These are phyloP conservation scores for Orchestes rusci DNA, from an alignment of 2,888 invertebrate species.

Conservation along the genomic window DNA sequence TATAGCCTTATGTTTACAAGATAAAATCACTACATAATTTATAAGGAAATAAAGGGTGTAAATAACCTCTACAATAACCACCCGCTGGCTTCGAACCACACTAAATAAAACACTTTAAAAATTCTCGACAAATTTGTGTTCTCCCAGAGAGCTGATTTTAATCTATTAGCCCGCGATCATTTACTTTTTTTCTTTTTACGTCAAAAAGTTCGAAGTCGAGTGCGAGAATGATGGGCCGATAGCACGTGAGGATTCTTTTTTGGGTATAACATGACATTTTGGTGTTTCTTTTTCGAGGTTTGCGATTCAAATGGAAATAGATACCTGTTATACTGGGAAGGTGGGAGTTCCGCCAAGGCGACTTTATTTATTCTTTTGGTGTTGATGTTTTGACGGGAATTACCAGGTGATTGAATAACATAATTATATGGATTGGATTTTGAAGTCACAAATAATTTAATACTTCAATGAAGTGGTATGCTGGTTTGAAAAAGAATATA, in stretches of 20 bases:
- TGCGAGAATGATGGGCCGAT: conserved; percentile 12
- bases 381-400: too few relatives aligned
- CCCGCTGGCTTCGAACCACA: conserved; percentile 37
- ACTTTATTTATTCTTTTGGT: too few relatives aligned
- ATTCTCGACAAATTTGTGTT: conserved; percentile 42
- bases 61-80: conserved; percentile 41
- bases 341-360: too few relatives aligned
- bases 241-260: conserved; percentile 14
- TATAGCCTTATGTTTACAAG: conserved; percentile 23
- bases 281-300: conserved; percentile 34
- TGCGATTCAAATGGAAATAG: neutral
- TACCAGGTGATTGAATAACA: too few relatives aligned
- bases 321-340: neutral
- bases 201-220: conserved; percentile 2
- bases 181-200: conserved; percentile 19
- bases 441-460: too few relatives aligned
- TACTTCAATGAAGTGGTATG: too few relatives aligned
- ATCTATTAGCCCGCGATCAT: conserved; percentile 27
- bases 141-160: conserved; percentile 35
- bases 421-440: too few relatives aligned
- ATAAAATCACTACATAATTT: conserved; percentile 37
- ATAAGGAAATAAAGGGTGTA: conserved; percentile 42
- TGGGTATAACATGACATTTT: conserved; percentile 39
- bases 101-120: conserved; percentile 39
- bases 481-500: too few relatives aligned